These are phyloP conservation scores for Maniola hyperantus DNA, from an alignment of 2,888 invertebrate species.

Conservation along the genomic window DNA sequence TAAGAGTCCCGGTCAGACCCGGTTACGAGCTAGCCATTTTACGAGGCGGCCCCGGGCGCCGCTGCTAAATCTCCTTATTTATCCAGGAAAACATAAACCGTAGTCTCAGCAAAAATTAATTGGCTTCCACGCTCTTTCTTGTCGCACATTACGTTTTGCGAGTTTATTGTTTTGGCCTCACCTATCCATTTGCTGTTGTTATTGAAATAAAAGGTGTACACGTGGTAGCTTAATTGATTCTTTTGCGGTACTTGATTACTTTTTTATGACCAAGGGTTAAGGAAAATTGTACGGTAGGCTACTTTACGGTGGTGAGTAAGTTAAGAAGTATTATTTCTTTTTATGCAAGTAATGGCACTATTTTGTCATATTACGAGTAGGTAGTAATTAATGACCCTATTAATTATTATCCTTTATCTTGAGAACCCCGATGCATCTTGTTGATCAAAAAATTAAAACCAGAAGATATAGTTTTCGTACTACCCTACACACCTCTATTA, in stretches of 20 bases:
- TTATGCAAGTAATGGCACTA: not conserved
- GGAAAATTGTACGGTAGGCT: not conserved
- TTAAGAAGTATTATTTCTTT: not conserved
- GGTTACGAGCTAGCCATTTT: constrained; percentile 73
- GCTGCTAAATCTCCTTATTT: constrained; percentile 80
- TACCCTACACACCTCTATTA: too few species aligned
- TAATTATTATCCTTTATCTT: too few species aligned
- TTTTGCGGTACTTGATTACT: constrained; percentile 36
- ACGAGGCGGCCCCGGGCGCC: constrained; percentile 68
- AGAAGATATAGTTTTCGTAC: too few species aligned
- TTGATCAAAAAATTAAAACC: too few species aligned
- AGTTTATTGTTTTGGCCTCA: constrained; percentile 58
- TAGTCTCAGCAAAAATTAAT: constrained; percentile 79
- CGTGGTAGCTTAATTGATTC: constrained; percentile 32
- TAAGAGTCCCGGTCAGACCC: constrained; percentile 63
- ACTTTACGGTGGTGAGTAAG: not conserved
- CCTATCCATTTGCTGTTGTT: constrained; percentile 48
- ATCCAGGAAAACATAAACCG: constrained; percentile 79
- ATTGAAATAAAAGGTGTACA: constrained; percentile 43
- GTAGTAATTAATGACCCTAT: not conserved
- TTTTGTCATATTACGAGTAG: too few species aligned
- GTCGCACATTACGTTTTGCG: constrained; percentile 67
- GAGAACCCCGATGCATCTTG: too few species aligned
- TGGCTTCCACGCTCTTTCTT: constrained; percentile 72
- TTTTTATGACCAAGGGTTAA: constrained; percentile 23